A percentile compares a stretch with the other conserved stretches of the same genome.
These are phyloP conservation scores for Gryllus longicercus DNA, from an alignment of 2,888 invertebrate genomes.

Conservation along the genomic window DNA sequence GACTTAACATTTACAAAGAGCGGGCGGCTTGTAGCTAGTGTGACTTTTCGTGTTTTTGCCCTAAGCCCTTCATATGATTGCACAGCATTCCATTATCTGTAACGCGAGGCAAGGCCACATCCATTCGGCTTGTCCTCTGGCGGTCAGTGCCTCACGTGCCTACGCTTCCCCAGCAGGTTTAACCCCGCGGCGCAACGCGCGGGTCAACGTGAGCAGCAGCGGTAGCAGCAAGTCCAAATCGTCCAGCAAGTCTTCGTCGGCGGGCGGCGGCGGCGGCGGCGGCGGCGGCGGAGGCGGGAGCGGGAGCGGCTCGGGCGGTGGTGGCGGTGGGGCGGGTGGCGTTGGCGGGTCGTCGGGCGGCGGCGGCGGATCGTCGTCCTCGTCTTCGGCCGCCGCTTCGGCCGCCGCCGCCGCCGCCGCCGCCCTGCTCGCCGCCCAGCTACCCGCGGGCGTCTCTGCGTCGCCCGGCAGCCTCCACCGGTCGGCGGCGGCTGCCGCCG, in stretches of 20 bases:
- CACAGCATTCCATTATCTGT: too few relatives aligned
- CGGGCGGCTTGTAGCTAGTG: too few relatives aligned
- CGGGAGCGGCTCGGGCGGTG: background rate
- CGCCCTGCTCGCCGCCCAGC: background rate
- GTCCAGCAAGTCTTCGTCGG: constrained; percentile 27
- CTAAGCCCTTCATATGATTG: too few relatives aligned
- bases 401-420: constrained; percentile 21
- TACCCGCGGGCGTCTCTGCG: background rate
- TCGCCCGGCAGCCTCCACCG: background rate
- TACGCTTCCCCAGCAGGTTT: background rate
- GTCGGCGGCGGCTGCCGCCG: background rate
- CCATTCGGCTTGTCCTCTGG: too few relatives aligned
- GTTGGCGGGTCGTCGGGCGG: background rate
- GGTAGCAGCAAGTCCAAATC: constrained; percentile 28
- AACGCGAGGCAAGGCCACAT: too few relatives aligned
- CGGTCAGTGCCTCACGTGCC: too few relatives aligned
- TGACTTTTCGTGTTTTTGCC: too few relatives aligned
- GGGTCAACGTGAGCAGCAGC: background rate
- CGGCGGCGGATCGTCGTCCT: constrained; percentile 26
- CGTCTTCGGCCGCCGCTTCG: constrained; percentile 28
- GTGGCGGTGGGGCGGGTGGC: background rate
- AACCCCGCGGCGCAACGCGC: background rate
- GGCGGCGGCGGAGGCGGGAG: background rate
- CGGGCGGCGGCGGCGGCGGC: background rate
- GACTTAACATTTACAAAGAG: too few relatives aligned